A percentile compares a stretch with the other conserved stretches of the same genome.
Conservation (phyloP, 2,113 vertebrate species). For the Zootoca vivipara region DNA sequence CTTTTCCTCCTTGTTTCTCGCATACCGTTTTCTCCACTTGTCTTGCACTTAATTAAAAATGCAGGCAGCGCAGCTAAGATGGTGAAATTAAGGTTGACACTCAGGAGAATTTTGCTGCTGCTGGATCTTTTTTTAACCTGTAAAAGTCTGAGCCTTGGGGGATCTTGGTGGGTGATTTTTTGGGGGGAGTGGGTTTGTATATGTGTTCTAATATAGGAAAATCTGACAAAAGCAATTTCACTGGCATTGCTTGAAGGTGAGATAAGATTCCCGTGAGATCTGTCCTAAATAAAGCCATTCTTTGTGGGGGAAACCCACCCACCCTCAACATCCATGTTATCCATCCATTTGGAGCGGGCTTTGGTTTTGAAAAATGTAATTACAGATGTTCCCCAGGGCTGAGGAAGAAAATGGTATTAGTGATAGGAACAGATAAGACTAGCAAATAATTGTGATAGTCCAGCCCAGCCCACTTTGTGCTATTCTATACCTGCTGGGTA, state of each 20-base stretch:
- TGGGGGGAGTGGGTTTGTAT: background rate
- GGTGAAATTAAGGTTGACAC: conserved; percentile 51
- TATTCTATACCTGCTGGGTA: background rate
- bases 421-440: accelerated
- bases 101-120: background rate
- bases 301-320: background rate
- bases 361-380: conserved; percentile 16
- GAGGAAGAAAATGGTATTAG: background rate
- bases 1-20: conserved; percentile 55
- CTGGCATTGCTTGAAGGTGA: background rate
- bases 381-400: background rate
- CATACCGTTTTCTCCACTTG: conserved; percentile 19
- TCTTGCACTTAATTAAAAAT: conserved; percentile 59
- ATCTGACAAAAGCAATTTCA: conserved; percentile 6
- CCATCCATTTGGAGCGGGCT: background rate
- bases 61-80: conserved; percentile 15
- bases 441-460: background rate
- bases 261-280: background rate
- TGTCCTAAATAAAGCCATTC: background rate
- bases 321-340: background rate
- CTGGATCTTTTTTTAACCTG: conserved; percentile 45
- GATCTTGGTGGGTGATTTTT: background rate
- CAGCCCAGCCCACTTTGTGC: background rate
- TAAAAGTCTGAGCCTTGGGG: background rate
- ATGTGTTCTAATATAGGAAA: conserved; percentile 26